Evolutionary conservation across 2,888 invertebrate species (phyloP).

Genomic region (Folsomia candida): DNA sequence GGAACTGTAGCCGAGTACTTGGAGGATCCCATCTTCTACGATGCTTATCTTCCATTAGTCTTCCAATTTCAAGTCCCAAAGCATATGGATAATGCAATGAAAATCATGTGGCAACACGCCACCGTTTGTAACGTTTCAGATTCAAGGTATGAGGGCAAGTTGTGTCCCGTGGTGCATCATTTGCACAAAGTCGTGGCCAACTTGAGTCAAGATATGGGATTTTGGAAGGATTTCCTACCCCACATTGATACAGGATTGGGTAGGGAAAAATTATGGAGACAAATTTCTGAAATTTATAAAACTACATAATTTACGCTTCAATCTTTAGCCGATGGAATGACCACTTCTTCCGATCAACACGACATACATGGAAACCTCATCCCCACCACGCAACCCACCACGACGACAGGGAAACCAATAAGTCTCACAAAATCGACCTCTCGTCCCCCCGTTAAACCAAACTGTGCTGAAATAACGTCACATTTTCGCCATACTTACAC

Average conservation of each 20-base stretch:
- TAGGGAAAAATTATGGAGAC: background rate
- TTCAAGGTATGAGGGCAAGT: conserved; percentile 28
- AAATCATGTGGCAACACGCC: conserved; percentile 30
- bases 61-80: conserved; percentile 37
- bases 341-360: no score
- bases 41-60: conserved; percentile 34
- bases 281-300: no score
- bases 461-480: conserved; percentile 32
- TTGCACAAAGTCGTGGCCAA: conserved; percentile 37
- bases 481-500: conserved; percentile 37
- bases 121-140: conserved; percentile 22
- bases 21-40: conserved; percentile 38
- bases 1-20: conserved; percentile 36
- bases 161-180: conserved; percentile 41
- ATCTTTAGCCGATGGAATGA: background rate
- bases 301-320: no score
- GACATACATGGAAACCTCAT: no score
- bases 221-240: conserved; percentile 36
- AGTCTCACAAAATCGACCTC: no score
- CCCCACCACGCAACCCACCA: no score
- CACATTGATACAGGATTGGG: background rate
- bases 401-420: no score
- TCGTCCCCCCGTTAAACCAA: background rate
- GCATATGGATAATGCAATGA: conserved; percentile 35
- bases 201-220: conserved; percentile 36